phyloP scores from a whole-genome alignment of 1,140 invertebrate species.

The Drosophila nigrodunni region DNA sequence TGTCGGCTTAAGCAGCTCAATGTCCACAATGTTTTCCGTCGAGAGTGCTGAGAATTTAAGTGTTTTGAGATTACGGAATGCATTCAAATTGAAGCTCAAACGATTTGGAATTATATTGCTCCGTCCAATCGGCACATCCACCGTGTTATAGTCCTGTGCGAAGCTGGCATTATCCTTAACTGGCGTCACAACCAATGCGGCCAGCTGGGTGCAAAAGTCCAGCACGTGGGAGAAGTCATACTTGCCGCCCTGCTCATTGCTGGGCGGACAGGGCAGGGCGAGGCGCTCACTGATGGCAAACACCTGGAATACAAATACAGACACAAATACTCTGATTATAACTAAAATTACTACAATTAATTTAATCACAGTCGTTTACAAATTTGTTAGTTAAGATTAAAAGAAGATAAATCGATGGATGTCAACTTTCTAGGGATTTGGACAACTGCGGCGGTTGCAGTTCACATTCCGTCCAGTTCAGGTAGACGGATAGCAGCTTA shows the following conservation, averaged over 20 bases:
- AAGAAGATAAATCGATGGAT: neutral
- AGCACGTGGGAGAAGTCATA: slow-evolving; percentile 95
- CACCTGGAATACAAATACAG: slow-evolving; percentile 87
- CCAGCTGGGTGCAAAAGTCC: slow-evolving; percentile 93
- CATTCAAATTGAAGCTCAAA: slow-evolving; percentile 91
- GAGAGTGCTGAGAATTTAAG: slow-evolving; percentile 88
- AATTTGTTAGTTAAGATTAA: neutral
- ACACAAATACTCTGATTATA: neutral
- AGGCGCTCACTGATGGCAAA: slow-evolving; percentile 94
- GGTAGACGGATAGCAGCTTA: slow-evolving; percentile 84
- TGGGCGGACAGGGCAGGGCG: slow-evolving; percentile 90
- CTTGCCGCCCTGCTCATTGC: slow-evolving; percentile 86
- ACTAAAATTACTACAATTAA: neutral
- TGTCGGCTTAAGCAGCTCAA: slow-evolving; percentile 87
- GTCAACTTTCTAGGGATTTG: neutral
- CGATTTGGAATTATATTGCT: slow-evolving; percentile 94
- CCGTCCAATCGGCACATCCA: slow-evolving; percentile 86
- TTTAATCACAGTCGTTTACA: neutral
- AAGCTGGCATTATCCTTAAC: slow-evolving; percentile 86
- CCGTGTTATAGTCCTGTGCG: slow-evolving; percentile 75
- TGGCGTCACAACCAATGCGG: slow-evolving; percentile 85
- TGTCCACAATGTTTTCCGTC: slow-evolving; percentile 88
- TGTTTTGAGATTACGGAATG: slow-evolving; percentile 90
- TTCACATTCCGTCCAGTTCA: slow-evolving; percentile 49
- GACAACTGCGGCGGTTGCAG: slow-evolving; percentile 19